Evolutionary conservation across 2,113 vertebrate species (phyloP).

Genomic region (Vulpes vulpes): DNA sequence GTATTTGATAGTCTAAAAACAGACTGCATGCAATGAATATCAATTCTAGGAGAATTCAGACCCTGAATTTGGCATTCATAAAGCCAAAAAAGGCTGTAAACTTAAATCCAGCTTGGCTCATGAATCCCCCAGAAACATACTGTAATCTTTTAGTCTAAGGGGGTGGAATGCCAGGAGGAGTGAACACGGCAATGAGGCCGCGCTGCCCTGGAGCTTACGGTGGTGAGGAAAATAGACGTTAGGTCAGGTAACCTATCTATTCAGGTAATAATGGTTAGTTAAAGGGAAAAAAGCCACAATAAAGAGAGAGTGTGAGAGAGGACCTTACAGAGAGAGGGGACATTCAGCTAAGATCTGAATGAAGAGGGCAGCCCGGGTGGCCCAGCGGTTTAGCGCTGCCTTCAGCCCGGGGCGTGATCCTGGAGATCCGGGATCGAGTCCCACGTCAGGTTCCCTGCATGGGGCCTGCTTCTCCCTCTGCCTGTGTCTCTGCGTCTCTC

Average conservation of each 20-base stretch:
- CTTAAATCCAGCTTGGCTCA: not conserved
- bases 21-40: not conserved
- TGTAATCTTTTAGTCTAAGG: not conserved
- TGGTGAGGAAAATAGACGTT: not conserved
- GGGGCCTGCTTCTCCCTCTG: too few relatives aligned
- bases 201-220: not conserved
- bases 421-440: too few relatives aligned
- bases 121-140: slow-evolving; percentile 19
- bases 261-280: not conserved
- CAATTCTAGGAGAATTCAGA: slow-evolving; percentile 43
- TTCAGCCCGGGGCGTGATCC: too few relatives aligned
- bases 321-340: not conserved
- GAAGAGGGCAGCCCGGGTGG: not conserved
- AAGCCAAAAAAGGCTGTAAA: slow-evolving; percentile 33
- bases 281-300: not conserved
- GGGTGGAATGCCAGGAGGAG: not conserved
- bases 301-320: not conserved
- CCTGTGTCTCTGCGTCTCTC: too few relatives aligned
- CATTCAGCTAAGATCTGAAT: not conserved
- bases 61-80: slow-evolving; percentile 10
- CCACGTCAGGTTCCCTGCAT: too few relatives aligned
- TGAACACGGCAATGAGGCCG: not conserved
- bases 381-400: too few relatives aligned
- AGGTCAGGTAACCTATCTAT: not conserved
- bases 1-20: not conserved